Evolutionary conservation across 2,113 vertebrate species (phyloP).

Genomic region (Physeter macrocephalus): DNA sequence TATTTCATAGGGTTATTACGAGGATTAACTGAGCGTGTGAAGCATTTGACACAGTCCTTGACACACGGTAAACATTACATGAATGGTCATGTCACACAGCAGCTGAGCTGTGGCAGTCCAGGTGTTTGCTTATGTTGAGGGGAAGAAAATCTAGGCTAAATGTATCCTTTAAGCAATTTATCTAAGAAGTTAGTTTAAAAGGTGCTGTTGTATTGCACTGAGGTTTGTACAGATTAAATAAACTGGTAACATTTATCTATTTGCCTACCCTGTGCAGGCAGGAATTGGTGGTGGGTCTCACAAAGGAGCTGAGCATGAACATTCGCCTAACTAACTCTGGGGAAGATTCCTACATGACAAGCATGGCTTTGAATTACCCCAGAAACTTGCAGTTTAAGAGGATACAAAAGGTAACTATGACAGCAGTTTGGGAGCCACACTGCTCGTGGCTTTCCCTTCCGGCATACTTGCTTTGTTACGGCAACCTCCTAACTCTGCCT

Average conservation of each 20-base stretch:
- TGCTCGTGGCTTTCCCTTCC: background rate
- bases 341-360: conserved; percentile 72
- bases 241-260: background rate
- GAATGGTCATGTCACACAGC: background rate
- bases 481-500: background rate
- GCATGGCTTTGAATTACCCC: conserved; percentile 63
- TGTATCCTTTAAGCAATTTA: background rate
- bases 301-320: conserved; percentile 54
- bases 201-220: background rate
- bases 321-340: conserved; percentile 62
- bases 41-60: background rate
- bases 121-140: background rate
- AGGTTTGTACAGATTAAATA: background rate
- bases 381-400: conserved; percentile 63
- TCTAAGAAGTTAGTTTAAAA: background rate
- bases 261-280: conserved; percentile 38
- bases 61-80: background rate
- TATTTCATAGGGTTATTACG: background rate
- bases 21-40: background rate
- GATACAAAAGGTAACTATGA: conserved; percentile 64
- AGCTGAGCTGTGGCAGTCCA: background rate
- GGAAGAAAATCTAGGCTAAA: background rate
- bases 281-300: conserved; percentile 65
- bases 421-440: background rate
- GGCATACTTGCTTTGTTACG: background rate